phyloP scores from a whole-genome alignment of 2,888 invertebrate genomes.

The Lasioglossum pauxillum region DNA sequence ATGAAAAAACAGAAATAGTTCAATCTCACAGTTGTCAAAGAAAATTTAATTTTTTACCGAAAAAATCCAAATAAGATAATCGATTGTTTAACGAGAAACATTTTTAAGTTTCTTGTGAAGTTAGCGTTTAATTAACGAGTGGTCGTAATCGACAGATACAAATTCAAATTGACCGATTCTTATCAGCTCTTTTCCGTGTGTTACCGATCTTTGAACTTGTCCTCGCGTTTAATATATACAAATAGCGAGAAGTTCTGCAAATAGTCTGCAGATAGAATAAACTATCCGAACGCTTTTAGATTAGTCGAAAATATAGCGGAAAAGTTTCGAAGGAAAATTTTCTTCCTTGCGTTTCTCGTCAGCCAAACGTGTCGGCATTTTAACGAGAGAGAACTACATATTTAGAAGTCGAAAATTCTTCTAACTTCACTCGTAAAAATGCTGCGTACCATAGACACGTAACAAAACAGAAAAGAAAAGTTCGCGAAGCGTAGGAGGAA shows the following conservation, averaged over 20 bases:
- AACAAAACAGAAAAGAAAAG: conserved; percentile 20
- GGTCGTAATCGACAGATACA: conserved; percentile 3
- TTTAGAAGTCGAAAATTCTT: conserved; percentile 15
- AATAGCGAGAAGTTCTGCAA: background rate
- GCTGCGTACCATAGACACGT: background rate
- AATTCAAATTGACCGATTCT: conserved; percentile 38
- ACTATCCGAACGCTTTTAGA: background rate
- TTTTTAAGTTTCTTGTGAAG: conserved; percentile 28
- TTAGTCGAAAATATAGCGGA: background rate
- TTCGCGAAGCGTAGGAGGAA: conserved; percentile 45
- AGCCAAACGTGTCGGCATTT: conserved; percentile 17
- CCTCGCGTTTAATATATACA: background rate
- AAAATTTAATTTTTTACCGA: background rate
- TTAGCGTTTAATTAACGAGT: conserved; percentile 26
- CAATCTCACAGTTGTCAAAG: background rate
- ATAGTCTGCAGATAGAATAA: background rate
- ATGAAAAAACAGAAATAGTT: background rate
- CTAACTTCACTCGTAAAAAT: background rate
- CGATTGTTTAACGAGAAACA: background rate
- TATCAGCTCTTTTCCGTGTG: background rate
- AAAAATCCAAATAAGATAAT: background rate
- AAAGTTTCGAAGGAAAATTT: background rate
- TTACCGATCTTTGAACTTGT: background rate
- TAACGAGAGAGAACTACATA: conserved; percentile 20
- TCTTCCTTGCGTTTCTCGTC: background rate